Conservation (phyloP, 2,888 invertebrate genomes). For the Acrobasis consociella region DNA sequence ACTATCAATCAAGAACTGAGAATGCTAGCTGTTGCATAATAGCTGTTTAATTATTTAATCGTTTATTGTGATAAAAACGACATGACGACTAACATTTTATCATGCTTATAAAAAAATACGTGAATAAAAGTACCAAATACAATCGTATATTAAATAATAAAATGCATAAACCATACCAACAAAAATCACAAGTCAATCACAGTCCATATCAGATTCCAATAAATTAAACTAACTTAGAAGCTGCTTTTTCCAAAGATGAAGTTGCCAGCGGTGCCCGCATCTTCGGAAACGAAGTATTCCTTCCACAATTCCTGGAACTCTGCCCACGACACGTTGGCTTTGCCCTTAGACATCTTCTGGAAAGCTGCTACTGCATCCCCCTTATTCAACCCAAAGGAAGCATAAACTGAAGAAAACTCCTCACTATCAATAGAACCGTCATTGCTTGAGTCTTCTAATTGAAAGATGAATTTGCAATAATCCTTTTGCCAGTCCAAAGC, state of each 20-base stretch:
- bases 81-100: too few relatives aligned
- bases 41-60: too few relatives aligned
- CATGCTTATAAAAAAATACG: neutral
- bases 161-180: conserved; percentile 10
- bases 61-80: too few relatives aligned
- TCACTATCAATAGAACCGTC: conserved; percentile 89
- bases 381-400: conserved; percentile 88
- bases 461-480: conserved; percentile 94
- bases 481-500: conserved; percentile 91
- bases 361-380: conserved; percentile 90
- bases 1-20: too few relatives aligned
- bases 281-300: conserved; percentile 86
- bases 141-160: neutral
- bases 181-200: conserved; percentile 11
- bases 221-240: conserved; percentile 13
- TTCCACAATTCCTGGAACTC: conserved; percentile 91
- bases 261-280: conserved; percentile 55
- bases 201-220: conserved; percentile 5
- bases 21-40: neutral
- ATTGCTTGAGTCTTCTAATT: conserved; percentile 92
- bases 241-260: conserved; percentile 87
- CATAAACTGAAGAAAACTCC: conserved; percentile 91
- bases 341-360: conserved; percentile 89
- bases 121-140: neutral
- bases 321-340: conserved; percentile 87